A percentile compares a stretch with the other conserved stretches of the same genome.
Conservation (phyloP, 2,888 invertebrate species). For the Melinopterus prodromus region DNA sequence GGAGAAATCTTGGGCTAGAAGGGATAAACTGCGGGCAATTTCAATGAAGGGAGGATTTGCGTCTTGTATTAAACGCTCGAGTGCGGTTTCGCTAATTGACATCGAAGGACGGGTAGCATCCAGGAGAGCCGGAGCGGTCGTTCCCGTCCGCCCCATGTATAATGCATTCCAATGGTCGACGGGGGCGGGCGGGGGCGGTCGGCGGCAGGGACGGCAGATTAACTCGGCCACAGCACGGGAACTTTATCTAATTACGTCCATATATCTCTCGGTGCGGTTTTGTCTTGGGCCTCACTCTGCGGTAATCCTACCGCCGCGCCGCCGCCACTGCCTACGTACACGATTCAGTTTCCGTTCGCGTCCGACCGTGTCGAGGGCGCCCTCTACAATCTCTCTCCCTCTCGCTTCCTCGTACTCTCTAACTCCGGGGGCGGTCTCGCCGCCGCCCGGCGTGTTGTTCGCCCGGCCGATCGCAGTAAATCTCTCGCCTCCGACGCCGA, state of each 20-base stretch:
- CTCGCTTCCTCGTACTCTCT: background rate
- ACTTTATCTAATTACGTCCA: constrained; percentile 60
- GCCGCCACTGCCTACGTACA: constrained; percentile 9
- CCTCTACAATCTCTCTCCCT: background rate
- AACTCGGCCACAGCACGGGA: constrained; percentile 57
- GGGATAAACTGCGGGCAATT: background rate
- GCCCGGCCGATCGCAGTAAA: background rate
- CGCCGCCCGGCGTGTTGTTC: background rate
- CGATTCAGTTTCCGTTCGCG: constrained; percentile 14
- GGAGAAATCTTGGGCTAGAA: background rate
- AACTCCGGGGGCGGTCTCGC: background rate
- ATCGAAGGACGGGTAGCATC: constrained; percentile 22
- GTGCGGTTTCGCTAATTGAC: constrained; percentile 20
- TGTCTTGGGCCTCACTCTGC: constrained; percentile 44
- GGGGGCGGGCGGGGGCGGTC: constrained; percentile 9
- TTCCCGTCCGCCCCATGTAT: constrained; percentile 13
- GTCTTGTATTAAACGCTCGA: constrained; percentile 12
- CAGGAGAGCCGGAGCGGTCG: background rate
- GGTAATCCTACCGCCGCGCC: constrained; percentile 36
- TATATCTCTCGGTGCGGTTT: constrained; percentile 55
- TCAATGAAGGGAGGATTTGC: constrained; percentile 6
- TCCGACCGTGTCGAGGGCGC: background rate
- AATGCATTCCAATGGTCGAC: constrained; percentile 18
- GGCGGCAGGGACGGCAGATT: constrained; percentile 49
- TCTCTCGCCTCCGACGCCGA: background rate